These are phyloP conservation scores for Gephyroberyx darwinii DNA, from an alignment of 2,797 vertebrate species.

Conservation along the genomic window DNA sequence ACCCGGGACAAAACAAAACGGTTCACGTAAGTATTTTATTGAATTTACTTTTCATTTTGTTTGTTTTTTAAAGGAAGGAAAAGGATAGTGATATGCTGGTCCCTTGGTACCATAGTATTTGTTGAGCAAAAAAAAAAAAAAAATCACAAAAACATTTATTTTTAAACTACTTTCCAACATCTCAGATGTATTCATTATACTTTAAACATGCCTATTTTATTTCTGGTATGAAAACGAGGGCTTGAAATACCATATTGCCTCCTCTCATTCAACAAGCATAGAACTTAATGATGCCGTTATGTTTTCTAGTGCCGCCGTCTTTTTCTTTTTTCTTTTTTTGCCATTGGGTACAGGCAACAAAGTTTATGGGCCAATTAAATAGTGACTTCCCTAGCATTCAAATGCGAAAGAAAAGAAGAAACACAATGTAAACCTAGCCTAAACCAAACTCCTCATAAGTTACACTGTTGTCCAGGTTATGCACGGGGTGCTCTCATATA, in stretches of 20 bases:
- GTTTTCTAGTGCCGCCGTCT: background rate
- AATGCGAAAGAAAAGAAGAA: background rate
- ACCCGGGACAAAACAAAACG: constrained; percentile 16
- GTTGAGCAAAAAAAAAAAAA: constrained; percentile 25
- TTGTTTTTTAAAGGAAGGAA: constrained; percentile 29
- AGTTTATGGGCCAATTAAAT: constrained; percentile 19
- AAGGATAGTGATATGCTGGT: constrained; percentile 17
- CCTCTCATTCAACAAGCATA: constrained; percentile 13
- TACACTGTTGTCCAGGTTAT: background rate
- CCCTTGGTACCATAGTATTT: constrained; percentile 35
- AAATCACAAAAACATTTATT: constrained; percentile 20
- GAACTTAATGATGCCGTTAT: constrained; percentile 11
- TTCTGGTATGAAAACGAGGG: constrained; percentile 25
- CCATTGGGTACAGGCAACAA: background rate
- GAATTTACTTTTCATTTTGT: constrained; percentile 30
- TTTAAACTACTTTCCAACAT: constrained; percentile 26
- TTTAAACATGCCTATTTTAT: constrained; percentile 24
- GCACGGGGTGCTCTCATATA: background rate
- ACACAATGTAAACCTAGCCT: background rate
- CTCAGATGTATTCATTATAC: constrained; percentile 12
- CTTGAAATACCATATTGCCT: constrained; percentile 45
- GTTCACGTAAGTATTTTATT: constrained; percentile 43
- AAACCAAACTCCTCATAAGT: background rate
- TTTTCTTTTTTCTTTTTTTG: background rate
- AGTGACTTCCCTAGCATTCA: background rate